Percentiles rank a stretch among this genome's conserved stretches.
Evolutionary conservation across 2,797 vertebrate species (phyloP).

Genomic region (Lutjanus argentimaculatus): DNA sequence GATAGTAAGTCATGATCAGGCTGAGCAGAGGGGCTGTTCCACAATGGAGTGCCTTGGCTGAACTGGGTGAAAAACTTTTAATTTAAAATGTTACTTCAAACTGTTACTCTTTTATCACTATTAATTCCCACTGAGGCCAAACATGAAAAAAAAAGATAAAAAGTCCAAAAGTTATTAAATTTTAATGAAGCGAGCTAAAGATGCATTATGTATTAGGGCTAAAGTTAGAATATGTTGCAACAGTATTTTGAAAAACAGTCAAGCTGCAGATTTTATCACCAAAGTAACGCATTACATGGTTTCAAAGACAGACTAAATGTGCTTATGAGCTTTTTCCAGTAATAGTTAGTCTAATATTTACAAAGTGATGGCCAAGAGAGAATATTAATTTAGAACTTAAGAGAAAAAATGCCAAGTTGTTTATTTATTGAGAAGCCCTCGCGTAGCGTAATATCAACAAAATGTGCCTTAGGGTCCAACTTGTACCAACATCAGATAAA

Average conservation of each 20-base stretch:
- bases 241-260: slow-evolving; percentile 44
- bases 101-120: slow-evolving; percentile 30
- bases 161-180: slow-evolving; percentile 34
- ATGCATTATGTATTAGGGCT: slow-evolving; percentile 47
- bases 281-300: slow-evolving; percentile 47
- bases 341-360: slow-evolving; percentile 66
- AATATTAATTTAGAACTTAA: slow-evolving; percentile 63
- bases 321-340: slow-evolving; percentile 52
- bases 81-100: slow-evolving; percentile 43
- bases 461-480: slow-evolving; percentile 45
- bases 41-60: slow-evolving; percentile 15
- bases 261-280: slow-evolving; percentile 42
- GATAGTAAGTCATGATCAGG: slow-evolving; percentile 17
- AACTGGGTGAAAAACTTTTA: slow-evolving; percentile 35
- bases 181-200: slow-evolving; percentile 41
- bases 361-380: slow-evolving; percentile 60
- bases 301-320: slow-evolving; percentile 56
- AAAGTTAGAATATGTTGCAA: slow-evolving; percentile 50
- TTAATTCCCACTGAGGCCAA: slow-evolving; percentile 44
- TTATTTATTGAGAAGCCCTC: slow-evolving; percentile 46
- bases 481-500: slow-evolving; percentile 58
- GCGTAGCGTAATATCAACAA: slow-evolving; percentile 50
- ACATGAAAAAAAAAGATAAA: slow-evolving; percentile 26
- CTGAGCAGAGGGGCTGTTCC: slow-evolving; percentile 10
- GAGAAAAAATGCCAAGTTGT: slow-evolving; percentile 60